phyloP scores from a whole-genome alignment of 1,140 invertebrate species.

The Ceratosolen fusciceps region DNA sequence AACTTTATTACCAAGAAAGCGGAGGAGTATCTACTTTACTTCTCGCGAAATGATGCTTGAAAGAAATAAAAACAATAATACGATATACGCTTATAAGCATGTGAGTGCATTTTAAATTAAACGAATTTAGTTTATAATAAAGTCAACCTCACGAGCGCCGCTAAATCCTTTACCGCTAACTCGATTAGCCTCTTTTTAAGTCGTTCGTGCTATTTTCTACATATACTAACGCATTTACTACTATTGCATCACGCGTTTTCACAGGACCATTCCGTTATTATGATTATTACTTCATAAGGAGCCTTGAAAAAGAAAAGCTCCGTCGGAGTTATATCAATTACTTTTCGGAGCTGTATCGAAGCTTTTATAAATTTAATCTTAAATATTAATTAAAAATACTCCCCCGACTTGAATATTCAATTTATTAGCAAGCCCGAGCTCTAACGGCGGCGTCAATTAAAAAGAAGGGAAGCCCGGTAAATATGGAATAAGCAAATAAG shows the following conservation, averaged over 20 bases:
- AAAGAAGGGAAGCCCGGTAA: neutral
- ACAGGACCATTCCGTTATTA: no score
- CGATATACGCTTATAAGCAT: neutral
- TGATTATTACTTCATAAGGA: no score
- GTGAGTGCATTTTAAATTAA: neutral
- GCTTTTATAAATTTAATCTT: neutral
- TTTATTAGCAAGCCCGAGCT: neutral
- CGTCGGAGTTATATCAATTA: no score
- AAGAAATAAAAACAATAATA: neutral
- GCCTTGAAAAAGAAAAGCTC: no score
- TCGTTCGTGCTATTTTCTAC: no score
- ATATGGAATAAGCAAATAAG: conserved; percentile 1
- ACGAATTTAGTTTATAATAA: neutral
- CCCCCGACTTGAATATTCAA: neutral
- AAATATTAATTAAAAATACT: conserved; percentile 1
- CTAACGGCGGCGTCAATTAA: neutral
- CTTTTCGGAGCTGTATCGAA: no score
- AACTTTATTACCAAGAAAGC: conserved; percentile 9
- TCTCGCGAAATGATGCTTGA: neutral
- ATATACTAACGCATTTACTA: no score
- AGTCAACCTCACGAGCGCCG: no score
- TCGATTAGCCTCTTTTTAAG: no score
- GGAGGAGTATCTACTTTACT: conserved; percentile 8
- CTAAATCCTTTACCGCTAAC: no score
- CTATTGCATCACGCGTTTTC: no score